A percentile compares a stretch with the other conserved stretches of the same genome.
phyloP scores from a whole-genome alignment of 1,140 invertebrate genomes.

The Danaus plexippus region DNA sequence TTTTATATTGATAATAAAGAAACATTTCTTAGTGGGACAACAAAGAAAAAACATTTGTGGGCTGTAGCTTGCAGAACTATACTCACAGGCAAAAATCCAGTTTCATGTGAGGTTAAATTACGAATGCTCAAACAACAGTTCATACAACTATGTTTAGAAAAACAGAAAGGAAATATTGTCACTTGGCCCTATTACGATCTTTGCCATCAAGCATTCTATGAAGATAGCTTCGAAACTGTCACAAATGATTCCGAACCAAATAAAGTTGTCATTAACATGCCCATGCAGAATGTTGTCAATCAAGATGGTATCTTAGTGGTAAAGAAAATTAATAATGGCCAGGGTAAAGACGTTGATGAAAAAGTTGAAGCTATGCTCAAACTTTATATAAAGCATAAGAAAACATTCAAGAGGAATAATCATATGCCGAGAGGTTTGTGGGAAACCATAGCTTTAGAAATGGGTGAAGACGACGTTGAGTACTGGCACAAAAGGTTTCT shows the following conservation, averaged over 20 bases:
- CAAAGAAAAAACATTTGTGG: constrained; percentile 54
- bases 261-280: constrained; percentile 21
- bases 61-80: constrained; percentile 55
- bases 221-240: constrained; percentile 30
- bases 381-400: constrained; percentile 52
- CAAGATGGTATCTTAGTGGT: constrained; percentile 33
- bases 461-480: constrained; percentile 46
- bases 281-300: constrained; percentile 12
- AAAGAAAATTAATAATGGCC: constrained; percentile 29
- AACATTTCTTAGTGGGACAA: constrained; percentile 38
- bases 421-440: constrained; percentile 42
- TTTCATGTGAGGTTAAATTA: constrained; percentile 47
- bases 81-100: constrained; percentile 37
- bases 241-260: constrained; percentile 9
- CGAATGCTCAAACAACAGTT: constrained; percentile 43
- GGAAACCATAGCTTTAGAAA: constrained; percentile 49
- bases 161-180: constrained; percentile 27
- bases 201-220: constrained; percentile 50
- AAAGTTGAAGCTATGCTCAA: constrained; percentile 52
- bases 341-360: constrained; percentile 18
- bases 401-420: constrained; percentile 33
- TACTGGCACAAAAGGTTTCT: constrained; percentile 63
- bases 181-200: constrained; percentile 40
- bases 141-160: constrained; percentile 27
- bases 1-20: constrained; percentile 61